Evolutionary conservation across 2,888 invertebrate genomes (phyloP).

Genomic region (Trichopria drosophilae): DNA sequence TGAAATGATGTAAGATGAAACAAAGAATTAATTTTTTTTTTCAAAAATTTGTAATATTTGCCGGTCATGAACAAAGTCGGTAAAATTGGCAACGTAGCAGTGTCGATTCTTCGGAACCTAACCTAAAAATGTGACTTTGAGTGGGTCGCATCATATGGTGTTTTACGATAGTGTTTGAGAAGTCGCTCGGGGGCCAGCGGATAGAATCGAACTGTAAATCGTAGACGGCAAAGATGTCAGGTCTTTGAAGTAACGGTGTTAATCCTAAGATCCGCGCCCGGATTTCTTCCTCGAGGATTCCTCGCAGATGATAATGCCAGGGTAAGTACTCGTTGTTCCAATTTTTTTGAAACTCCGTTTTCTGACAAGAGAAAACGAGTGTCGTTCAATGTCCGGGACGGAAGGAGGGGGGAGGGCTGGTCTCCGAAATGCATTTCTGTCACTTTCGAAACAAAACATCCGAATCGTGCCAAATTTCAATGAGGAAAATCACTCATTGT

Average conservation of each 20-base stretch:
- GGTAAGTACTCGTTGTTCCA: conserved; percentile 26
- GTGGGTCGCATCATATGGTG: background rate
- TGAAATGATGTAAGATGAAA: no score
- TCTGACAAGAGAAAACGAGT: background rate
- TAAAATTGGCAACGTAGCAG: no score
- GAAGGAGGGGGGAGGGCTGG: background rate
- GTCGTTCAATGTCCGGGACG: background rate
- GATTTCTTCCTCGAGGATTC: background rate
- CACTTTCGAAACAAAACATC: no score
- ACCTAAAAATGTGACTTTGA: background rate
- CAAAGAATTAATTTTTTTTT: no score
- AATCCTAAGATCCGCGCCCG: background rate
- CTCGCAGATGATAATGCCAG: conserved; percentile 35
- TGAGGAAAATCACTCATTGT: no score
- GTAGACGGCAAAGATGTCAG: conserved; percentile 33
- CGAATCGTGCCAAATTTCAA: no score
- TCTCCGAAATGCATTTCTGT: no score
- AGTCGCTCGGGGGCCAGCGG: no score
- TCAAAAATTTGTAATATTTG: no score
- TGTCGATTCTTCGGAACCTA: no score
- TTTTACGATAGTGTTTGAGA: no score
- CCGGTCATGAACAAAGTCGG: no score
- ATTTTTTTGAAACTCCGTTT: background rate
- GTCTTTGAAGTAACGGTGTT: conserved; percentile 34
- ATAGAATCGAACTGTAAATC: conserved; percentile 34